Evolutionary conservation across 2,888 invertebrate genomes (phyloP).

Genomic region (Polylopha cassiicola): DNA sequence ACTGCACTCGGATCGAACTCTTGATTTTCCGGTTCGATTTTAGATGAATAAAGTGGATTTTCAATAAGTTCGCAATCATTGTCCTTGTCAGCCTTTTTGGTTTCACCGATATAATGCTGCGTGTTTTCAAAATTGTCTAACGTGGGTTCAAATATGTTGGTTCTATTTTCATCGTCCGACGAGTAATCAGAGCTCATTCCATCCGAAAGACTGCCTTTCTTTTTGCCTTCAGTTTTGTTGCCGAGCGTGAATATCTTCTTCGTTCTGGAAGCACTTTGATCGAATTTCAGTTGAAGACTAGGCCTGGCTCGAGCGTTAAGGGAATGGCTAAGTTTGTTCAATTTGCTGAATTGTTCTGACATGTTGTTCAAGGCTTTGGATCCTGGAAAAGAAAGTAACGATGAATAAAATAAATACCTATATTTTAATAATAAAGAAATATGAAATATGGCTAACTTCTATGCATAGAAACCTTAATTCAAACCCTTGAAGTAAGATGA

Average conservation of each 20-base stretch:
- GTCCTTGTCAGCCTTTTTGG: constrained; percentile 40
- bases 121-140: constrained; percentile 70
- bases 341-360: constrained; percentile 90
- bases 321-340: constrained; percentile 83
- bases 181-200: constrained; percentile 77
- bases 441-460: no score
- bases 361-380: constrained; percentile 91
- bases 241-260: constrained; percentile 75
- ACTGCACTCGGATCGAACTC: constrained; percentile 80
- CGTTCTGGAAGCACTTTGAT: constrained; percentile 58
- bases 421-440: no score
- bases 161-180: constrained; percentile 72
- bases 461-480: no score
- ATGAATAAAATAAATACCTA: background rate
- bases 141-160: constrained; percentile 69
- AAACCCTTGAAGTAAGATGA: no score
- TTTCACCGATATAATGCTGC: constrained; percentile 66
- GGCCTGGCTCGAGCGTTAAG: constrained; percentile 77
- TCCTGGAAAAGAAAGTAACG: constrained; percentile 67
- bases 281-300: constrained; percentile 69
- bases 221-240: constrained; percentile 65
- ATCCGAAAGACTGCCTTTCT: constrained; percentile 82
- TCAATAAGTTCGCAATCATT: constrained; percentile 66
- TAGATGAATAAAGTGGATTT: constrained; percentile 69
- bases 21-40: constrained; percentile 66